A percentile compares a stretch with the other conserved stretches of the same genome.
These are phyloP conservation scores for Brachylomia viminalis DNA, from an alignment of 2,888 invertebrate species.

Conservation along the genomic window DNA sequence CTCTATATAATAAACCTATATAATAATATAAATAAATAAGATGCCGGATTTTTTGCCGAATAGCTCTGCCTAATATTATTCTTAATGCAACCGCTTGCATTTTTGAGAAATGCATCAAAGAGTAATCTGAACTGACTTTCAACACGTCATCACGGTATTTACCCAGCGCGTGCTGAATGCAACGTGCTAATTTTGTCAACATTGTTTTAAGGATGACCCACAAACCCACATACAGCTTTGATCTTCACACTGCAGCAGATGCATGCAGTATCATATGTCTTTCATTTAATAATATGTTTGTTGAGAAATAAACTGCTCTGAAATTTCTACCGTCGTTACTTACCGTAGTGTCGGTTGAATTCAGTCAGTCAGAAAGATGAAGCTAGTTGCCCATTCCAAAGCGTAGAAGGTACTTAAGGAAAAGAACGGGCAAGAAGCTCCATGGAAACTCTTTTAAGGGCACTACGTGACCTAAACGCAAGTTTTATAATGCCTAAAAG, in stretches of 20 bases:
- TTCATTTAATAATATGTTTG: neutral
- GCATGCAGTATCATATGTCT: constrained; percentile 32
- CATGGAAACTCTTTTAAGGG: no score
- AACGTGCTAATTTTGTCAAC: constrained; percentile 46
- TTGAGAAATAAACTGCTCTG: neutral
- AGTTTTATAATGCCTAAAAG: no score
- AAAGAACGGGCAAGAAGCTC: no score
- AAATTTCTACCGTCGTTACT: no score
- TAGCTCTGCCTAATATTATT: neutral
- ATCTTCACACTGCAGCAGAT: constrained; percentile 42
- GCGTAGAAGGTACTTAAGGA: no score
- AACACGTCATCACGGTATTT: neutral
- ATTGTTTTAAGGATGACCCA: constrained; percentile 56
- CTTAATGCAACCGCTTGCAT: neutral
- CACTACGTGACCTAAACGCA: no score
- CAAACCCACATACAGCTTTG: constrained; percentile 28
- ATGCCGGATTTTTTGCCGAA: neutral
- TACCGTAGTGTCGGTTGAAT: no score
- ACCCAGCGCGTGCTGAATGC: neutral
- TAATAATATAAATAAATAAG: neutral
- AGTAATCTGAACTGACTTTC: constrained; percentile 20
- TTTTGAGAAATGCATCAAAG: constrained; percentile 24
- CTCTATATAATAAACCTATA: neutral
- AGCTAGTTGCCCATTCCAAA: no score
- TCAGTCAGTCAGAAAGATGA: no score